These are phyloP conservation scores for Botia kubotai DNA, from an alignment of 2,797 vertebrate genomes.

Conservation along the genomic window DNA sequence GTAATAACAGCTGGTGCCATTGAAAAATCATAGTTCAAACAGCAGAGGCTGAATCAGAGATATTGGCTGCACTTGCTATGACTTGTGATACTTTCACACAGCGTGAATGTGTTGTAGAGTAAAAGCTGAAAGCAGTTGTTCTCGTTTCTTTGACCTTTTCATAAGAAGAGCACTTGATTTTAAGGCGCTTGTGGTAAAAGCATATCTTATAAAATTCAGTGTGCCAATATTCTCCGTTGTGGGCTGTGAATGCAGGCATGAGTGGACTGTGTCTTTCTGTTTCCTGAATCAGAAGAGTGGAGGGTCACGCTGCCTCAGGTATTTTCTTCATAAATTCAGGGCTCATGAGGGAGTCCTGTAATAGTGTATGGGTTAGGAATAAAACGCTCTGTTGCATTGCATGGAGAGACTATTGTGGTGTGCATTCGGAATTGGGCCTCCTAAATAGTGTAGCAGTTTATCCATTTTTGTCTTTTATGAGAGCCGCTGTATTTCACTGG, in stretches of 20 bases:
- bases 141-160: conserved; percentile 36
- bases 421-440: conserved; percentile 68
- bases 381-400: conserved; percentile 62
- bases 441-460: conserved; percentile 78
- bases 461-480: conserved; percentile 71
- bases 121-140: conserved; percentile 1
- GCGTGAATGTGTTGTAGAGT: conserved; percentile 8
- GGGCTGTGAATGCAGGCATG: conserved; percentile 10
- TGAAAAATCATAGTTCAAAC: neutral
- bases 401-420: conserved; percentile 65
- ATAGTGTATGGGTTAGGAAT: conserved; percentile 27
- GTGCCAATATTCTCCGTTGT: conserved; percentile 6
- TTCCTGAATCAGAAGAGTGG: neutral
- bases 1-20: neutral
- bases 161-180: conserved; percentile 7
- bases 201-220: neutral
- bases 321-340: conserved; percentile 36
- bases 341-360: conserved; percentile 36
- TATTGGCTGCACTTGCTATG: neutral
- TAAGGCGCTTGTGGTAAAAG: neutral
- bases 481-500: conserved; percentile 61
- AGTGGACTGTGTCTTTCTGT: conserved; percentile 15
- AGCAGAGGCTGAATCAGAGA: neutral
- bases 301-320: conserved; percentile 13
- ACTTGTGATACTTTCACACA: neutral